Conservation (phyloP, 2,797 vertebrate genomes). For the Cryptoprocta ferox region DNA sequence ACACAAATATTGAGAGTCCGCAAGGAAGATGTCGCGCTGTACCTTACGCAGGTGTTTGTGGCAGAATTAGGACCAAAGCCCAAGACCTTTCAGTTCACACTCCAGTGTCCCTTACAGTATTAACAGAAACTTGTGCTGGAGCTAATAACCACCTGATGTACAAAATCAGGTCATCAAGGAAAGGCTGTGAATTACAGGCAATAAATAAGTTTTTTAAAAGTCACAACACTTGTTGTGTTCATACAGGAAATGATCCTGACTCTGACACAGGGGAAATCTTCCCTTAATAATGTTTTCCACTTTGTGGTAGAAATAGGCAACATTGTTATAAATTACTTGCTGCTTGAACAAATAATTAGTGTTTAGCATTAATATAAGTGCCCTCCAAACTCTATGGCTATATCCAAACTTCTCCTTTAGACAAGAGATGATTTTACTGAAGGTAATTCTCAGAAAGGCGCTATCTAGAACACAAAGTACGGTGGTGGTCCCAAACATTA, state of each 20-base stretch:
- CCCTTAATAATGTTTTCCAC: neutral
- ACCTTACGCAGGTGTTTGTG: neutral
- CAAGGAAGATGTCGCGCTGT: neutral
- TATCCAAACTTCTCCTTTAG: constrained; percentile 35
- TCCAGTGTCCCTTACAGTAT: neutral
- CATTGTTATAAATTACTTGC: neutral
- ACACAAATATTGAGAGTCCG: neutral
- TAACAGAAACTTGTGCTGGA: neutral
- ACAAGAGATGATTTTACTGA: neutral
- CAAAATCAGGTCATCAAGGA: neutral
- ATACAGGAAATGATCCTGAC: neutral
- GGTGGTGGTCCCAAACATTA: neutral
- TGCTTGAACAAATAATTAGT: constrained; percentile 43
- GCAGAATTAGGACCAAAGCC: neutral
- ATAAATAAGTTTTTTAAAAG: neutral
- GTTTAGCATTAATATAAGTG: neutral
- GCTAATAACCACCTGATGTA: neutral
- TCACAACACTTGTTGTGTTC: neutral
- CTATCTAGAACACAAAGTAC: constrained; percentile 2
- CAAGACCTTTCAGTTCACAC: neutral
- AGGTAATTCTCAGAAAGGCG: constrained; percentile 27
- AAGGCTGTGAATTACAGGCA: neutral
- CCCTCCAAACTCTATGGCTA: neutral
- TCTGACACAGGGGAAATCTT: neutral
- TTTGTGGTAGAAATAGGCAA: neutral